Base-by-base conservation (phyloP, 1,140 invertebrate genomes). In the Drosophila punjabiensis region DNA sequence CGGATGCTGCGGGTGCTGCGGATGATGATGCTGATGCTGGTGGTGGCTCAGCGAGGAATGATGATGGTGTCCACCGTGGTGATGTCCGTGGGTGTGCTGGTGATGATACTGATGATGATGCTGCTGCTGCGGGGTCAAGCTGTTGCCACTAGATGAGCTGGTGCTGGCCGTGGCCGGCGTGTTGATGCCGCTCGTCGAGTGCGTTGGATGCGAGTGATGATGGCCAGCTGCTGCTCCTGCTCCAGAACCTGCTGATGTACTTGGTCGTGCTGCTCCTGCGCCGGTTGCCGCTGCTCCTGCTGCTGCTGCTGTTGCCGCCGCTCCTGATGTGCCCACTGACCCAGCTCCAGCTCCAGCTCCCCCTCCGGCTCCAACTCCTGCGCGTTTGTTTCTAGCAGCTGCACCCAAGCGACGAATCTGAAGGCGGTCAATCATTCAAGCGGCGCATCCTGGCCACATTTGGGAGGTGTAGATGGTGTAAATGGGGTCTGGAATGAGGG, bases 341-440 rank as follows among this genome's bases (percentile, higher is more conserved):
- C 30, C 74, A 24, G 16, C 52, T 32, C 13, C 64, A 28, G n/a
- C 50, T 37, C 18, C 63, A 18, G 30, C n/a, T 30, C 37, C 75
- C 5, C 63, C 64, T 5, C 62, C 56, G 4, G 48, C 48, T 39
- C 67, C 64, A 24, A 63, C 84, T 75, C 68, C 85, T 65, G 79
- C 69, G 63, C 91, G 91, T 81, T 91, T 91, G 50, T 80, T 91
- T 75, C 80, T 78, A 69, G 86, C 86, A 88, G 83, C 91, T 88
- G 87, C 86, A 82, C 91, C 91, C 80, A 92, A 91, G 77, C 91
- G 91, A 81, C 91, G 91, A 47, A 90, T 92, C 62, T 92, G 86
- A 76, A 92, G 87, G 62, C 84, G 87, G 84, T 92, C 91, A 92
- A 91, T 88, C 91, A 92, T 92, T 92, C 86, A 92, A 88, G 53